phyloP scores from a whole-genome alignment of 1,140 invertebrate genomes.

The Atta colombica region DNA sequence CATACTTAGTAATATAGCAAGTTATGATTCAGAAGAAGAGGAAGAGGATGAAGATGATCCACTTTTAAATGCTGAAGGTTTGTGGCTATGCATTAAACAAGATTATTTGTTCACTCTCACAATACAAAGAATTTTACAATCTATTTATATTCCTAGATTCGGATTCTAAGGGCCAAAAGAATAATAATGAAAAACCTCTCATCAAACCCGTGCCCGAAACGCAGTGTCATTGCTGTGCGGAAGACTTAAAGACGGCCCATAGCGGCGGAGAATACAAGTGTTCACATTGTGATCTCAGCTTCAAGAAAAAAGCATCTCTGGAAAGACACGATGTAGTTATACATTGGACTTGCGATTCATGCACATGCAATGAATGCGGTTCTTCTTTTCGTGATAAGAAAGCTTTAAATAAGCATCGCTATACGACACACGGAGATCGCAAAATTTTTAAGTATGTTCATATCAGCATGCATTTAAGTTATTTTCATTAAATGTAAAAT shows the following conservation, averaged over 20 bases:
- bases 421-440: constrained; percentile 82
- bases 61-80: constrained; percentile 72
- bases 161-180: constrained; percentile 72
- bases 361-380: constrained; percentile 85
- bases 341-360: constrained; percentile 85
- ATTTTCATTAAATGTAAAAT: constrained; percentile 24
- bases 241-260: constrained; percentile 86
- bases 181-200: constrained; percentile 79
- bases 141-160: constrained; percentile 50
- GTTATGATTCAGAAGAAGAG: constrained; percentile 81
- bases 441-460: constrained; percentile 80
- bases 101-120: not conserved
- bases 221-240: constrained; percentile 87
- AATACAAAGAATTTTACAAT: constrained; percentile 9
- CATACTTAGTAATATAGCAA: constrained; percentile 78
- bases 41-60: constrained; percentile 78
- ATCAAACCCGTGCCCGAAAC: constrained; percentile 82
- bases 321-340: constrained; percentile 86
- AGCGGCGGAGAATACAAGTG: constrained; percentile 85
- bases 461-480: constrained; percentile 7
- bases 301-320: constrained; percentile 85
- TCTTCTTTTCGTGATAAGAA: constrained; percentile 86
- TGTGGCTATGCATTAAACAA: not conserved
- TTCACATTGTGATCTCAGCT: constrained; percentile 85
- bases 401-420: constrained; percentile 86